Base-by-base conservation (phyloP, 2,113 vertebrate species). In the Cryptomyrus ogoouensis region DNA sequence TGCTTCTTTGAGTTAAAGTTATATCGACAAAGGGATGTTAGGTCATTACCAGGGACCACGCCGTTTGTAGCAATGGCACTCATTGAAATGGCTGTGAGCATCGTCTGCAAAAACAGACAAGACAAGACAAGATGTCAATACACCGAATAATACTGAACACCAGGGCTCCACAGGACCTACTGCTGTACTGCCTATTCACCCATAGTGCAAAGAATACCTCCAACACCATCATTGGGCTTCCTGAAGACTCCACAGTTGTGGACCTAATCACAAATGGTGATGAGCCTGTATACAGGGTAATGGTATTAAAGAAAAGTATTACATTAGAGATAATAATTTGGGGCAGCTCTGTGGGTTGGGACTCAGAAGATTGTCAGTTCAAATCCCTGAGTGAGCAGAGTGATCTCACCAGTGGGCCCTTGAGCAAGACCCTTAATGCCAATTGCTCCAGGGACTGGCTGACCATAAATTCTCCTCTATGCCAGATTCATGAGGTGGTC, bases 51-150 rank as follows among this genome's bases (percentile, higher is more conserved):
- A 95, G 98, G 98, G 93, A 99, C 98, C 77, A 99, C 98, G 15
- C 98, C 98, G 5, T 99, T 99, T 35, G 98, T 99, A 80, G 98
- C 98, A 52, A 99, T 98, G 90, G 98, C 98, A 74, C 98, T 99
- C 98, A 99, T 99, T 85, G 98, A 99, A 95, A 99, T 99, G 93
- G 98, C 97, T 19, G 98, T 99, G 92, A 99, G 94, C 96, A 99
- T 96, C 2, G 98, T 99, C 98, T 99, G 94, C 4, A 90, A 90
- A 90, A 86, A 56, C 27, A 90, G 91, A 91, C n/a, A n/a, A n/a
- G n/a, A n/a, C n/a, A 66, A 89, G 27, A 39, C 19, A 47, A 90
- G 39, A 46, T 0, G 21, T 21, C 35, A 91, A 42, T 24, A 66
- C 35, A 2, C 24, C 1, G 10, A 1, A 56, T 84, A 89, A 27